phyloP scores from a whole-genome alignment of 2,888 invertebrate species.

The Dryadula phaetusa region DNA sequence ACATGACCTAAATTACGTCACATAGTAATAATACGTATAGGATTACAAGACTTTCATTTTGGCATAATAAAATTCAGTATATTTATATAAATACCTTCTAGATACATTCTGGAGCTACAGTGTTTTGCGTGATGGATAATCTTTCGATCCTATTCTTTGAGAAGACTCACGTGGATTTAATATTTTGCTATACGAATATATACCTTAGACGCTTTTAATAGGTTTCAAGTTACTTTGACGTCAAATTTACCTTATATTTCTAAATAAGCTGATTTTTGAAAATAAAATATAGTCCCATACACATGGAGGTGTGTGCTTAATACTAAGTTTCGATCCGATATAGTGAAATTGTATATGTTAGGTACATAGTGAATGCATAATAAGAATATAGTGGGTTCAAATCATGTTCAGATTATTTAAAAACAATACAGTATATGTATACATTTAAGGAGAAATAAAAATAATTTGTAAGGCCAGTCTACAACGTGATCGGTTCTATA shows the following conservation, averaged over 20 bases:
- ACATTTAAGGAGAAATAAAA: too few relatives aligned
- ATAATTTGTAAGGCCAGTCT: too few relatives aligned
- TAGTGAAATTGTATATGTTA: neutral
- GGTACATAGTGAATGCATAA: too few relatives aligned
- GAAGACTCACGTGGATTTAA: neutral
- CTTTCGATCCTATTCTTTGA: slow-evolving; percentile 20
- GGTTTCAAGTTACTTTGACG: neutral
- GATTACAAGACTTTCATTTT: neutral
- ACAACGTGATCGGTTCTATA: too few relatives aligned
- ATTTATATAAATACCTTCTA: neutral
- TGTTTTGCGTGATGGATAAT: slow-evolving; percentile 28
- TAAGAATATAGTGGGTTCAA: too few relatives aligned
- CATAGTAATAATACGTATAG: neutral
- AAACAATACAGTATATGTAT: too few relatives aligned
- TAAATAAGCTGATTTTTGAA: slow-evolving; percentile 20
- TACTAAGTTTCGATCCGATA: neutral
- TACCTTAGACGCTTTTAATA: neutral
- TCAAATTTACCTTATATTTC: neutral
- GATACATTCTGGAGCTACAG: neutral
- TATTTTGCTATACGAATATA: neutral
- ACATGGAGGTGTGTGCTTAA: slow-evolving; percentile 1
- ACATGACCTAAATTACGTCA: too few relatives aligned
- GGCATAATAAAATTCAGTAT: neutral
- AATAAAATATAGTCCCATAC: slow-evolving; percentile 9
- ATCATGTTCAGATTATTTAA: too few relatives aligned